Evolutionary conservation across 1,140 invertebrate species (phyloP).

Genomic region (honey bee (Apis mellifera)): Amel_HAv3.1 CM009933.2:6693501-6694000

Average conservation of each 20-base stretch:
- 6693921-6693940: too few relatives aligned
- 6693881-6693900: not conserved
- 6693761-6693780: not conserved
- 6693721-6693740: constrained; percentile 8
- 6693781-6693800: too few relatives aligned
- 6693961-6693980: too few relatives aligned
- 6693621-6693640: constrained; percentile 37
- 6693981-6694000: too few relatives aligned
- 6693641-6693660: constrained; percentile 65
- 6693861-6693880: not conserved
- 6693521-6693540: not conserved
- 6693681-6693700: constrained; percentile 42
- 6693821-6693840: not conserved
- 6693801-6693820: not conserved
- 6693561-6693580: not conserved
- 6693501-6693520: too few relatives aligned
- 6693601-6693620: constrained; percentile 34
- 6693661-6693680: constrained; percentile 49
- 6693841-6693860: constrained; percentile 15
- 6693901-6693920: not conserved
- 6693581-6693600: constrained; percentile 11
- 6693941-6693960: too few relatives aligned
- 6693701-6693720: constrained; percentile 32
- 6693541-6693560: constrained; percentile 4
- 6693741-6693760: not conserved